Evolutionary conservation across 2,888 invertebrate genomes (phyloP).

Genomic region (Eurytoma adleriae): DNA sequence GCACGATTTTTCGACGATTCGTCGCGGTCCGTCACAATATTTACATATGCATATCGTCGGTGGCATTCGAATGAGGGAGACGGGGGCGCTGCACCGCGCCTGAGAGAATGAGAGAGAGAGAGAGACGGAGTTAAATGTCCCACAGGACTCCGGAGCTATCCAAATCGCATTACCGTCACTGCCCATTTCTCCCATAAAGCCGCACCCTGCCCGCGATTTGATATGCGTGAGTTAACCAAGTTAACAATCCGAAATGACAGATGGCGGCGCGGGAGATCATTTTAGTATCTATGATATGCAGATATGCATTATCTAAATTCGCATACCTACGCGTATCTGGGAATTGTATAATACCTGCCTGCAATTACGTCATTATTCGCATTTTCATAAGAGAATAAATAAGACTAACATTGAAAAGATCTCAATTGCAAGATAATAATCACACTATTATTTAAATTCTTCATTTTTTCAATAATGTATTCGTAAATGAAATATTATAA

Average conservation of each 20-base stretch:
- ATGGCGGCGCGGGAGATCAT: constrained; percentile 68
- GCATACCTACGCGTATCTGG: constrained; percentile 9
- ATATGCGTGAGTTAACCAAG: constrained; percentile 74
- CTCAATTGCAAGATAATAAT: no score
- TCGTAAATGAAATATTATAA: no score
- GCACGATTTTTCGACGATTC: constrained; percentile 62
- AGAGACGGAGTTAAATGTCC: constrained; percentile 63
- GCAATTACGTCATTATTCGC: constrained; percentile 7
- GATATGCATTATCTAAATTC: constrained; percentile 55
- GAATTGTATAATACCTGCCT: constrained; percentile 22
- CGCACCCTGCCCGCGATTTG: constrained; percentile 71
- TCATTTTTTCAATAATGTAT: no score
- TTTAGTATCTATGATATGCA: constrained; percentile 57
- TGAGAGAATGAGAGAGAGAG: constrained; percentile 41
- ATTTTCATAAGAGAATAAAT: no score
- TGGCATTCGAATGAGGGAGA: constrained; percentile 67
- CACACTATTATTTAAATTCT: no score
- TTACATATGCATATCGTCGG: constrained; percentile 75
- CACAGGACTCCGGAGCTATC: constrained; percentile 72
- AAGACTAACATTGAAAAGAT: no score
- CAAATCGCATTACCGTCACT: constrained; percentile 73
- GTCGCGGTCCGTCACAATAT: constrained; percentile 71
- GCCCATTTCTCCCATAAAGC: constrained; percentile 67
- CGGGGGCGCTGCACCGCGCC: constrained; percentile 9
- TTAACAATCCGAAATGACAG: constrained; percentile 74